phyloP scores from a whole-genome alignment of 1,140 invertebrate genomes.

The Riptortus pedestris region DNA sequence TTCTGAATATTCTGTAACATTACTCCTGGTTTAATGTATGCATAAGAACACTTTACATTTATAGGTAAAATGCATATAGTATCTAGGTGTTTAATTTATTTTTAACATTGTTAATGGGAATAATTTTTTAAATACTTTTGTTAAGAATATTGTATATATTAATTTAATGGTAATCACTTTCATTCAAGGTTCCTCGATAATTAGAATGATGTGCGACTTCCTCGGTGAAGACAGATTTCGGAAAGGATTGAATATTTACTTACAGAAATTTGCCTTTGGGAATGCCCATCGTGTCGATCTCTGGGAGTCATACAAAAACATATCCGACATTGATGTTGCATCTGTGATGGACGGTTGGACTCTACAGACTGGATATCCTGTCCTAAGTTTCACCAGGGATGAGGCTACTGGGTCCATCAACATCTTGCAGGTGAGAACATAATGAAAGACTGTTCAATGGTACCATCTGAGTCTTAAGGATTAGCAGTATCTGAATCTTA shows the following conservation, averaged over 20 bases:
- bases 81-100: too few species aligned
- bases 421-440: slow-evolving; percentile 42
- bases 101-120: too few species aligned
- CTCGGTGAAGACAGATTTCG: slow-evolving; percentile 62
- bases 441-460: slow-evolving; percentile 6
- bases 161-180: too few species aligned
- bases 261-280: slow-evolving; percentile 47
- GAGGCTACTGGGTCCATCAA: slow-evolving; percentile 38
- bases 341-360: slow-evolving; percentile 42
- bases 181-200: slow-evolving; percentile 69
- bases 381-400: slow-evolving; percentile 39
- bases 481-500: too few species aligned
- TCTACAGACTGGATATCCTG: slow-evolving; percentile 44
- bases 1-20: too few species aligned
- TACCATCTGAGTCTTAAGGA: too few species aligned
- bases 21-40: too few species aligned
- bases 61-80: too few species aligned
- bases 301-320: slow-evolving; percentile 59
- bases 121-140: too few species aligned
- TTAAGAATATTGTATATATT: too few species aligned
- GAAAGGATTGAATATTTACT: slow-evolving; percentile 56
- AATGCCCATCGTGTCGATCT: slow-evolving; percentile 75
- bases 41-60: too few species aligned
- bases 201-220: slow-evolving; percentile 91
- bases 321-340: slow-evolving; percentile 18